A percentile compares a stretch with the other conserved stretches of the same genome.
Conservation (phyloP, 2,797 vertebrate genomes). For the Odontamblyopus rebecca region DNA sequence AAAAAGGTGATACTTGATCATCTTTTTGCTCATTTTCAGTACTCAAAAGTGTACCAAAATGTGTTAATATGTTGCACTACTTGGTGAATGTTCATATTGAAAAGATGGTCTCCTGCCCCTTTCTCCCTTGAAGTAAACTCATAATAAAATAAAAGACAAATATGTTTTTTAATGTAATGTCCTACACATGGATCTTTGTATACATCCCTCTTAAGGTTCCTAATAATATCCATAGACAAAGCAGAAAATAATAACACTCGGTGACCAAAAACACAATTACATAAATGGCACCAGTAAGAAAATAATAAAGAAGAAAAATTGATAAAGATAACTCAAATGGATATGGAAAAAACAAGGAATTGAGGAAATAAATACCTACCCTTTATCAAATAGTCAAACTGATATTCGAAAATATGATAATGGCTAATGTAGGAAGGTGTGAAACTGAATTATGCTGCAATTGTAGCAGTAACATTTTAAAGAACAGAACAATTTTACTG, state of each 20-base stretch:
- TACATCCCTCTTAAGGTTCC: not conserved
- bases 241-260: not conserved
- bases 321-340: not conserved
- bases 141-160: not conserved
- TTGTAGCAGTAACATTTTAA: no score
- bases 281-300: not conserved
- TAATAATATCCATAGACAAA: not conserved
- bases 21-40: slow-evolving; percentile 7
- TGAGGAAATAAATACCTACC: not conserved
- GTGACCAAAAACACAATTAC: not conserved
- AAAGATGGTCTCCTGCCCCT: slow-evolving; percentile 8
- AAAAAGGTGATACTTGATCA: slow-evolving; percentile 1
- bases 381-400: no score
- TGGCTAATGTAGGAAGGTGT: no score
- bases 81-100: not conserved
- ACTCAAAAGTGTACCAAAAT: slow-evolving; percentile 5
- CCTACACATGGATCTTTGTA: no score
- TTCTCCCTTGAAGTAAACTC: not conserved
- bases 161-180: not conserved
- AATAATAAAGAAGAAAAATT: not conserved
- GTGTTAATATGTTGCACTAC: not conserved
- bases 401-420: not conserved
- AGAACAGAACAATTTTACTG: no score
- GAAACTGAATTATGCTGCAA: no score
- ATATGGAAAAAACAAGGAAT: not conserved